Evolutionary conservation across 1,140 invertebrate genomes (phyloP).

Genomic region (Hyles euphorbiae): DNA sequence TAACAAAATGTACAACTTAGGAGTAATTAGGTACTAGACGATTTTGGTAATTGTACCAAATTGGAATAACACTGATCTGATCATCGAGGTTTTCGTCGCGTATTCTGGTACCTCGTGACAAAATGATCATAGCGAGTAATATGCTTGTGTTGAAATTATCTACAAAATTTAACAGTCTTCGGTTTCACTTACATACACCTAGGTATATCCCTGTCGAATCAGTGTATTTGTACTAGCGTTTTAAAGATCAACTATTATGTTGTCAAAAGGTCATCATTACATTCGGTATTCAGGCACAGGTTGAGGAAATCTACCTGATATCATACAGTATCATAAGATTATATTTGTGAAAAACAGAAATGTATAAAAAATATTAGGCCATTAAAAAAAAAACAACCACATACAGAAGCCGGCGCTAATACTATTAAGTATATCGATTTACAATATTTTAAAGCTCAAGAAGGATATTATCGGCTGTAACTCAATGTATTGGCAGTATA

Average conservation of each 20-base stretch:
- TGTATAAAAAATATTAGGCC: slow-evolving; percentile 10
- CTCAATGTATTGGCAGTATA: no score
- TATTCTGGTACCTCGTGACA: slow-evolving; percentile 31
- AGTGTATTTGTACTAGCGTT: slow-evolving; percentile 70
- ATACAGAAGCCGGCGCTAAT: not conserved
- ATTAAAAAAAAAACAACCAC: not conserved
- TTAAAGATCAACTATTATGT: slow-evolving; percentile 41
- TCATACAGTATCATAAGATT: not conserved
- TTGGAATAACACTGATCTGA: slow-evolving; percentile 48
- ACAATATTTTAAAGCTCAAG: no score
- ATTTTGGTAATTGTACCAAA: slow-evolving; percentile 64
- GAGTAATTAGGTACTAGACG: slow-evolving; percentile 61
- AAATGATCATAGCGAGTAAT: slow-evolving; percentile 39
- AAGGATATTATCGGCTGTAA: no score
- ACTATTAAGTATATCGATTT: no score
- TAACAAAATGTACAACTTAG: slow-evolving; percentile 50
- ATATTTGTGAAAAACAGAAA: not conserved
- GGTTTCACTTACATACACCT: slow-evolving; percentile 66
- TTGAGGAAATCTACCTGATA: slow-evolving; percentile 26
- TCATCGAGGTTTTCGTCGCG: slow-evolving; percentile 39
- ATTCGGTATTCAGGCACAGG: slow-evolving; percentile 50
- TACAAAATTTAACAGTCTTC: slow-evolving; percentile 72
- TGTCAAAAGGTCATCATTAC: slow-evolving; percentile 21
- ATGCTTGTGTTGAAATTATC: slow-evolving; percentile 51
- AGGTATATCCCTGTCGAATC: slow-evolving; percentile 66